Percentiles rank a stretch among this genome's conserved stretches.
Evolutionary conservation across 2,797 vertebrate genomes (phyloP).

Genomic region (Bradypodion pumilum): DNA sequence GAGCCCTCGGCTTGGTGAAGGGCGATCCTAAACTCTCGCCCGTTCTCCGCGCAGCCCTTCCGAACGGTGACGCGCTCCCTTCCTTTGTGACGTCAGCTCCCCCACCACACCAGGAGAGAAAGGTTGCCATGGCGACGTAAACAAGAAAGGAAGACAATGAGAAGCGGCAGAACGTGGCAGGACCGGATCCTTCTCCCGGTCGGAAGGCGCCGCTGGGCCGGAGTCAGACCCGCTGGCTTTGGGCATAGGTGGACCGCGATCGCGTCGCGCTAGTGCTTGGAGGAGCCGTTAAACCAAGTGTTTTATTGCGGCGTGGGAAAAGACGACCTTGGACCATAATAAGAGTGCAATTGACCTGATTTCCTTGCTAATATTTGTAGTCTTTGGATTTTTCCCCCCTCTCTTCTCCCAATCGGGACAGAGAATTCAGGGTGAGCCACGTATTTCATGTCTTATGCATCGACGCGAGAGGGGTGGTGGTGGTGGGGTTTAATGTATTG

Average conservation of each 20-base stretch:
- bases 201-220: fast-evolving
- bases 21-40: no score
- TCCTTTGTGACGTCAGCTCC: neutral
- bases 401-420: neutral
- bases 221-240: fast-evolving
- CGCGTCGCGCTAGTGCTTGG: neutral
- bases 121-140: conserved; percentile 58
- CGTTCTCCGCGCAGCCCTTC: neutral
- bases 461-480: neutral
- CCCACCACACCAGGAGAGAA: neutral
- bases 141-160: conserved; percentile 21
- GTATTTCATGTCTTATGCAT: neutral
- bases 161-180: neutral
- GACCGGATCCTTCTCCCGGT: fast-evolving
- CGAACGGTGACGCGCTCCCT: fast-evolving
- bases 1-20: no score
- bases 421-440: conserved; percentile 16
- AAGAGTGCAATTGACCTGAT: neutral
- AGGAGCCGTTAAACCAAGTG: neutral
- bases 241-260: neutral
- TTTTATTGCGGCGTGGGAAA: neutral
- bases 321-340: neutral
- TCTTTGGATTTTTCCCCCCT: no score
- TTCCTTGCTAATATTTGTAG: neutral
- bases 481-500: no score